These are phyloP conservation scores for Artibeus lituratus DNA, from an alignment of 2,797 vertebrate species.

Conservation along the genomic window DNA sequence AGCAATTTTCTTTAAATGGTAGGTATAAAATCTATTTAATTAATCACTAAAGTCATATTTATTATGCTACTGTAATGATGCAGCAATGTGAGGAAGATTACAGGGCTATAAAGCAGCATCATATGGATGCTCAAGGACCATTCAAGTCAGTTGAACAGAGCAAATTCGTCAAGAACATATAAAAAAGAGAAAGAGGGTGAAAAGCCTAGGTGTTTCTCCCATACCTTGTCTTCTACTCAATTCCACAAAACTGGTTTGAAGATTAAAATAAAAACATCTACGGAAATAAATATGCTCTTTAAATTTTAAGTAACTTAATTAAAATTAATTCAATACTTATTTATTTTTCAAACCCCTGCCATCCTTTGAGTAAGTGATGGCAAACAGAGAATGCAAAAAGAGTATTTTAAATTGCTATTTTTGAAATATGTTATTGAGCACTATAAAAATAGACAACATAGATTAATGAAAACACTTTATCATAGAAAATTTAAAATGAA, in stretches of 20 bases:
- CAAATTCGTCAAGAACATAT: not conserved
- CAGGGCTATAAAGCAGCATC: not conserved
- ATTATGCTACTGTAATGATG: not conserved
- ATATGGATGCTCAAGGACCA: not conserved
- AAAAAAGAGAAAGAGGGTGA: not conserved
- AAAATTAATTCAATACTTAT: not conserved
- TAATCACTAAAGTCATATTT: not conserved
- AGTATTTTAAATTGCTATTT: not conserved
- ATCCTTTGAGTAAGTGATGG: not conserved
- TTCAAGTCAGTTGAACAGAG: not conserved
- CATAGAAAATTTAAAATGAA: not conserved
- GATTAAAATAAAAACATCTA: not conserved
- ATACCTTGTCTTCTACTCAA: not conserved
- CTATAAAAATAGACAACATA: not conserved
- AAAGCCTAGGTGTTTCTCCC: not conserved
- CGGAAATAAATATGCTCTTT: not conserved
- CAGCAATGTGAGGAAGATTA: not conserved
- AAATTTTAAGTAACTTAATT: not conserved
- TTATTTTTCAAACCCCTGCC: not conserved
- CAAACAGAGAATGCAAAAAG: not conserved
- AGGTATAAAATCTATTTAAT: slow-evolving; percentile 27
- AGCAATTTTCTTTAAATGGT: not conserved
- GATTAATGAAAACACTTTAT: not conserved
- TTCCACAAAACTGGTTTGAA: not conserved
- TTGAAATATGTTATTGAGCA: not conserved